These are phyloP conservation scores for Eristalis tenax DNA, from an alignment of 2,888 invertebrate species.

Conservation along the genomic window DNA sequence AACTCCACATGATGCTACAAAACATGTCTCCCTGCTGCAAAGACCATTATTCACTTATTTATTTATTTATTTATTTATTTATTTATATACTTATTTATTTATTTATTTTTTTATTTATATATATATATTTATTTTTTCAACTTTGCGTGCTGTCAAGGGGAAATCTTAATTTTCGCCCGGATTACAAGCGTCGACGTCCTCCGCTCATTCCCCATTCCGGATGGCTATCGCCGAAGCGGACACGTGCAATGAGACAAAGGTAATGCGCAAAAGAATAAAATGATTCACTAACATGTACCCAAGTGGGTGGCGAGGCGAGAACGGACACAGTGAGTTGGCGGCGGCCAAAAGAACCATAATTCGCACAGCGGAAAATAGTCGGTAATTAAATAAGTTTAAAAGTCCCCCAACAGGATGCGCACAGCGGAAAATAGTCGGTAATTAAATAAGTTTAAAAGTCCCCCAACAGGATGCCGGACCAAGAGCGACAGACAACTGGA, in stretches of 20 bases:
- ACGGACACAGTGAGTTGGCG: neutral
- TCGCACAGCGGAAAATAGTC: conserved; percentile 58
- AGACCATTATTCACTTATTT: neutral
- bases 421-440: conserved; percentile 62
- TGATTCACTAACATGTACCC: conserved; percentile 2
- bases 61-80: too few species aligned
- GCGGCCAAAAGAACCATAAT: conserved; percentile 2
- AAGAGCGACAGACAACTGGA: neutral
- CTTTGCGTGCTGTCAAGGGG: neutral
- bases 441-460: conserved; percentile 68
- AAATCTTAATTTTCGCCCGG: neutral
- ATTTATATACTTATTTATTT: too few species aligned
- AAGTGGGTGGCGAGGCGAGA: neutral
- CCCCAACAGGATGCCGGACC: conserved; percentile 13
- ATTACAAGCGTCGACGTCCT: neutral
- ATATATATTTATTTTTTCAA: too few species aligned
- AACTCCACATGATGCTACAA: neutral
- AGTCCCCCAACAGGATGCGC: too few species aligned
- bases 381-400: conserved; percentile 70
- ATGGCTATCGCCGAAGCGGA: neutral
- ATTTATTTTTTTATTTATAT: too few species aligned
- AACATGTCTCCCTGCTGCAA: neutral
- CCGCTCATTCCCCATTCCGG: neutral
- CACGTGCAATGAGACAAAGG: conserved; percentile 34
- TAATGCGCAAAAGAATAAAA: conserved; percentile 44